Conservation (phyloP, 2,888 invertebrate genomes). For the Meganola albula region DNA sequence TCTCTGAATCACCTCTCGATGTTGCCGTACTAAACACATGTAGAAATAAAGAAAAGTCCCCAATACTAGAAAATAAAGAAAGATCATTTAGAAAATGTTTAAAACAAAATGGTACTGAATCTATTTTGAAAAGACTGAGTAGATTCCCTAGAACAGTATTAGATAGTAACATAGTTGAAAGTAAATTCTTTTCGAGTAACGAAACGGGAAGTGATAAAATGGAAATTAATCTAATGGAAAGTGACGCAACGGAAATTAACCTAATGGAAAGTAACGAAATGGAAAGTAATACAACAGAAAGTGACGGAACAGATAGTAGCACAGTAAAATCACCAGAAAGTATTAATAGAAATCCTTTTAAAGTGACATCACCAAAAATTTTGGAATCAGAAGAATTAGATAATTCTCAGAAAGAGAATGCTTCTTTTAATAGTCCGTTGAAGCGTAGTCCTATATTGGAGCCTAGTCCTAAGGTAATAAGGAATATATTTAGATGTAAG, state of each 20-base stretch:
- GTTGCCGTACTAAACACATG: conserved; percentile 30
- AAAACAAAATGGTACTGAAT: conserved; percentile 44
- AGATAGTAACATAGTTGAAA: conserved; percentile 71
- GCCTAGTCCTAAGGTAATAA: conserved; percentile 33
- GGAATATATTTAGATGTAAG: conserved; percentile 35
- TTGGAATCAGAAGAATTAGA: conserved; percentile 23
- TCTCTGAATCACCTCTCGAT: conserved; percentile 31
- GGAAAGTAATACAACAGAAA: neutral
- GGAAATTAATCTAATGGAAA: conserved; percentile 34
- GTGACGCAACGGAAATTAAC: neutral
- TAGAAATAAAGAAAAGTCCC: conserved; percentile 47
- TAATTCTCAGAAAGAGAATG: conserved; percentile 59
- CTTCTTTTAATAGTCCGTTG: conserved; percentile 37
- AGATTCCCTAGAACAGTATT: conserved; percentile 69
- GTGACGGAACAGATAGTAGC: neutral
- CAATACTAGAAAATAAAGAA: conserved; percentile 63
- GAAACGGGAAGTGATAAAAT: conserved; percentile 11
- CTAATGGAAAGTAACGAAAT: neutral
- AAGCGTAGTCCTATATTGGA: conserved; percentile 51
- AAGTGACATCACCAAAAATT: conserved; percentile 7
- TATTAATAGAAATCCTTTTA: conserved; percentile 22
- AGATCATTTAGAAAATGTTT: conserved; percentile 54
- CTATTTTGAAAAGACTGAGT: conserved; percentile 64
- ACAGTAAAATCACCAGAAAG: conserved; percentile 13
- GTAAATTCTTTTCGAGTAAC: conserved; percentile 70